These are phyloP conservation scores for Channa argus DNA, from an alignment of 2,113 vertebrate genomes.

Conservation along the genomic window DNA sequence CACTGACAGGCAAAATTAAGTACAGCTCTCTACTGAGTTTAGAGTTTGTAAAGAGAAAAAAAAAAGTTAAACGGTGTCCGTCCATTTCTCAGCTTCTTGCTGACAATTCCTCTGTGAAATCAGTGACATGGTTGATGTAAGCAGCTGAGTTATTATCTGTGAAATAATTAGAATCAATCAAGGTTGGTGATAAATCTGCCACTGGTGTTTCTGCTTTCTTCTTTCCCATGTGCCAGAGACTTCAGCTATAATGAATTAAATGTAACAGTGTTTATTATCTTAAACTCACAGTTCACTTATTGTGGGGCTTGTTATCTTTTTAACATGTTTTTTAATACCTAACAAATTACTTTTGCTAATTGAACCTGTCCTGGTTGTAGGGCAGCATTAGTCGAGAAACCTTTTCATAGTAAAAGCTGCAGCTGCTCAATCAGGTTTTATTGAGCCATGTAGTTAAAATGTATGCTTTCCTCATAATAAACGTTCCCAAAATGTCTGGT, in stretches of 20 bases:
- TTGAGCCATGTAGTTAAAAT: constrained; percentile 52
- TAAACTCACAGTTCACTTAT: not conserved
- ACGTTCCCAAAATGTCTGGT: constrained; percentile 45
- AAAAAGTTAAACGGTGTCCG: constrained; percentile 5
- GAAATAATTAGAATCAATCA: constrained; percentile 46
- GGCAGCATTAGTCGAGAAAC: not conserved
- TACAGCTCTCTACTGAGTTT: constrained; percentile 20
- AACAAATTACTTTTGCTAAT: constrained; percentile 15
- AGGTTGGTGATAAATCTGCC: constrained; percentile 45
- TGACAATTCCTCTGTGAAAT: constrained; percentile 35
- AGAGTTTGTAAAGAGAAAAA: constrained; percentile 32
- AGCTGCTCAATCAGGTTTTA: constrained; percentile 47
- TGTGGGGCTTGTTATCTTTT: too few species aligned
- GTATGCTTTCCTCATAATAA: constrained; percentile 41
- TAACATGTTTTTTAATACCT: not conserved
- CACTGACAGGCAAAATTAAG: constrained; percentile 30
- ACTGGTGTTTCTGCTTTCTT: constrained; percentile 14
- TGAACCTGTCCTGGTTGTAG: not conserved
- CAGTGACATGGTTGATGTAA: constrained; percentile 41
- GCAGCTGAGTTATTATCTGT: constrained; percentile 63
- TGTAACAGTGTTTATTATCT: not conserved
- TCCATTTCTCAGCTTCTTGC: constrained; percentile 21
- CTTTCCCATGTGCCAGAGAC: constrained; percentile 27
- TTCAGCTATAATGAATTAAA: constrained; percentile 16
- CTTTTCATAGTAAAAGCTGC: constrained; percentile 14